phyloP scores from a whole-genome alignment of 2,888 invertebrate species.

The Oasisia sp. region DNA sequence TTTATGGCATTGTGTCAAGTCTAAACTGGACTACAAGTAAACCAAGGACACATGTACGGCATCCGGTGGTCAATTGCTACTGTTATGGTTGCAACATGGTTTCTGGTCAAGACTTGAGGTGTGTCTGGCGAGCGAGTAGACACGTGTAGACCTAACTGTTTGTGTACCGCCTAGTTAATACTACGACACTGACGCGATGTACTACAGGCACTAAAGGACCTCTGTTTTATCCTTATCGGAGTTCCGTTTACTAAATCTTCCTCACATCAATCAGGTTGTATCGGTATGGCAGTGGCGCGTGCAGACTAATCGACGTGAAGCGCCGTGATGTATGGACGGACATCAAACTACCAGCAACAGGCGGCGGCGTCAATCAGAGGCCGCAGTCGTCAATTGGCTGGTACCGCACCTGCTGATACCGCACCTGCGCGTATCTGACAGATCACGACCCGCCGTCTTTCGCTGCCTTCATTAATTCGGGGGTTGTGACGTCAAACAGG shows the following conservation, averaged over 20 bases:
- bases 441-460: neutral
- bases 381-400: neutral
- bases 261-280: neutral
- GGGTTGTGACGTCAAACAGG: neutral
- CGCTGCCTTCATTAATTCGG: neutral
- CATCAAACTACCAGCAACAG: neutral
- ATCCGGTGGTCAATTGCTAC: too few relatives aligned
- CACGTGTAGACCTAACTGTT: too few relatives aligned
- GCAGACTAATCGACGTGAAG: neutral
- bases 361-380: neutral
- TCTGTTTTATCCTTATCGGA: neutral
- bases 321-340: neutral
- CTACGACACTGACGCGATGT: neutral
- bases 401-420: neutral
- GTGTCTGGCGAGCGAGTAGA: too few relatives aligned
- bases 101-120: too few relatives aligned
- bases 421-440: neutral
- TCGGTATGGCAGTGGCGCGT: neutral
- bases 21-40: too few relatives aligned
- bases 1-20: too few relatives aligned
- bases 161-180: neutral
- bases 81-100: too few relatives aligned
- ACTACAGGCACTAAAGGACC: neutral
- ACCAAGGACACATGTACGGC: too few relatives aligned
- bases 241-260: neutral